Base-by-base conservation (phyloP, 2,888 invertebrate species). In the Tridacna gigas region DNA sequence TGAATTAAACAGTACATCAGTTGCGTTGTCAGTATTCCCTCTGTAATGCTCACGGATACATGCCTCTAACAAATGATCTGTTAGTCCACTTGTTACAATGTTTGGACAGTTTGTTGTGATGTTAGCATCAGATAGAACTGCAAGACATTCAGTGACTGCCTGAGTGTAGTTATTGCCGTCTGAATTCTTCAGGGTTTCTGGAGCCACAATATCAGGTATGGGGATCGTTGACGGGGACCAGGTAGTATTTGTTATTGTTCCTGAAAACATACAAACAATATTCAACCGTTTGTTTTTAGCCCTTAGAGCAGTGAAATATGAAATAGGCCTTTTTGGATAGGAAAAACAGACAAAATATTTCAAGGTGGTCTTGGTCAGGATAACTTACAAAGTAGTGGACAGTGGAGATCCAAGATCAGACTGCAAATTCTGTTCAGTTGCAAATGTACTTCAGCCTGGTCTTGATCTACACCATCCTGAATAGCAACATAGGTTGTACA, bases 11-110 rank as follows among this genome's bases (percentile, higher is more conserved):
- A 90, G 69, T 5, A 86, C 76, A 28, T 67, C 37, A 18, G 86
- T 83, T 0, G 86, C 80, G 51, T 85, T 79, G 13, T 76, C 79
- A n/a, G 79, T 76, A 20, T 84, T 86, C 22, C 81, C 81, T n/a
- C 79, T 73, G 47, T 47, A 66, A 51, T 86, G 86, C 56, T 89
- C 89, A 3, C 88, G 76, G 37, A 92, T 86, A 78, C 92, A 92
- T 0, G 88, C 89, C 67, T 92, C 90, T 12, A 90, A 65, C 51
- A 87, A 88, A 61, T 90, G 88, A 51, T 90, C 89, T 37, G 83
- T 73, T 48, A 89, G 61, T 13, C 83, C 82, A 45, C 80, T 84
- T n/a, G 78, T 69, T n/a, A 77, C 74, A 20, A 88, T 37, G n/a
- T 81, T 77, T 0, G 56, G 71, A 65, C 90, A 90, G 63, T 86